Evolutionary conservation across 2,888 invertebrate species (phyloP).

Genomic region (Lochmaea capreae): DNA sequence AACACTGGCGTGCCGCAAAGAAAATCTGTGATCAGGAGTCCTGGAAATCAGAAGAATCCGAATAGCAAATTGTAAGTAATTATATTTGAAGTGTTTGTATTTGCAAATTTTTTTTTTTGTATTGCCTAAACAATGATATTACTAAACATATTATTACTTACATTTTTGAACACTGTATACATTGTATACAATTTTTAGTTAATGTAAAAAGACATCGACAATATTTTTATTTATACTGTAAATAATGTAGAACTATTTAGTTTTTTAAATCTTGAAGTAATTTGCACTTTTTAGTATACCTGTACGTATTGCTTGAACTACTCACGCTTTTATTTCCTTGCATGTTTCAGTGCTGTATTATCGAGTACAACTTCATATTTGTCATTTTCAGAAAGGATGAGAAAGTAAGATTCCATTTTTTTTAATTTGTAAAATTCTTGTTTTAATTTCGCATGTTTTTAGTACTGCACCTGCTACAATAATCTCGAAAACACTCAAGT

Average conservation of each 20-base stretch:
- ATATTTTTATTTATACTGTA: not conserved
- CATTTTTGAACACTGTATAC: not conserved
- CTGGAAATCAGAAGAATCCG: conserved; percentile 51
- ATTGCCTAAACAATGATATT: no score
- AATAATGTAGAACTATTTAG: not conserved
- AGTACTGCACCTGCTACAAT: conserved; percentile 10
- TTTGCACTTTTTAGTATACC: not conserved
- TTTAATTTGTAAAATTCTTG: conserved; percentile 5
- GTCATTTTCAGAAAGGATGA: conserved; percentile 50
- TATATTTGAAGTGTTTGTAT: not conserved
- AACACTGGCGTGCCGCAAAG: conserved; percentile 34
- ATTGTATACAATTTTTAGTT: not conserved
- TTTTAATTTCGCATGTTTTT: conserved; percentile 33
- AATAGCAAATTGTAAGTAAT: conserved; percentile 59
- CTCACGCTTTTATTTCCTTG: conserved; percentile 23
- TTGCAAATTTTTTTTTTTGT: not conserved
- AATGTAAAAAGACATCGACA: not conserved
- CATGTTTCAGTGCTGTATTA: conserved; percentile 31
- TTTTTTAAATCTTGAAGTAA: not conserved
- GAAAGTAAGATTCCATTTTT: conserved; percentile 44
- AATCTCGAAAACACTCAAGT: not conserved
- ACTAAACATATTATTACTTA: no score
- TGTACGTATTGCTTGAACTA: not conserved
- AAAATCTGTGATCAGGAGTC: conserved; percentile 44
- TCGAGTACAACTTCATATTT: conserved; percentile 27